Percentiles rank a stretch among this genome's conserved stretches.
Conservation (phyloP, 30 jellyfish, hydroid and myxozoan genomes). For the Rhopilema esculentum region DNA sequence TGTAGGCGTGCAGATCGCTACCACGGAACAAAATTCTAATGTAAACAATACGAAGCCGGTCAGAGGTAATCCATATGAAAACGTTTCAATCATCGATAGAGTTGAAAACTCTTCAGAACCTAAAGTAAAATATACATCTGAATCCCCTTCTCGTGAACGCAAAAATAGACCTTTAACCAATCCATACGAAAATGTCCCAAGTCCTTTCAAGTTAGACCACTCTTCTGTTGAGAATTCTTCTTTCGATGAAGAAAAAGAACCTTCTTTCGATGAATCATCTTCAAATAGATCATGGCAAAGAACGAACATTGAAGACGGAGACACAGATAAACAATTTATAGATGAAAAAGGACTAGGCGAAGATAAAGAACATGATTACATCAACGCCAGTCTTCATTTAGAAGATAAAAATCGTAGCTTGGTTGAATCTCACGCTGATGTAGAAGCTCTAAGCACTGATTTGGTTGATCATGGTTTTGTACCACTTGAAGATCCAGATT, state of each 20-base stretch:
- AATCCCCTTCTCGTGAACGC: conserved; percentile 19
- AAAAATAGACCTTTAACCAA: not conserved
- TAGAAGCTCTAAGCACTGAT: not conserved
- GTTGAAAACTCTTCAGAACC: not conserved
- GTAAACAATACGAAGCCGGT: not conserved
- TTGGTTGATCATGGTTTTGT: not conserved
- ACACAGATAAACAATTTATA: too few species aligned
- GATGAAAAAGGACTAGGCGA: not conserved
- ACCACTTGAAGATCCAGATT: not conserved
- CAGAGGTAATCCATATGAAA: conserved; percentile 15
- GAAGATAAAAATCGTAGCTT: not conserved
- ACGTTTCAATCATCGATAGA: conserved; percentile 3
- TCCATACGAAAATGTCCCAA: conserved; percentile 54
- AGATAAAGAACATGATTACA: conserved; percentile 16
- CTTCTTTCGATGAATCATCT: not conserved
- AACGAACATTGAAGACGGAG: not conserved
- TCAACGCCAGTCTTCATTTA: not conserved
- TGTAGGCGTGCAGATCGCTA: not conserved
- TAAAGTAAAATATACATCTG: not conserved
- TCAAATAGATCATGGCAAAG: not conserved
- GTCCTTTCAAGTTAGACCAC: conserved; percentile 7
- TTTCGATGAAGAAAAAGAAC: not conserved
- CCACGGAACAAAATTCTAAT: not conserved
- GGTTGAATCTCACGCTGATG: not conserved
- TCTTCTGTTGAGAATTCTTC: not conserved